Evolutionary conservation across 1,140 invertebrate genomes (phyloP).

Genomic region (Oryctes rhinoceros): DNA sequence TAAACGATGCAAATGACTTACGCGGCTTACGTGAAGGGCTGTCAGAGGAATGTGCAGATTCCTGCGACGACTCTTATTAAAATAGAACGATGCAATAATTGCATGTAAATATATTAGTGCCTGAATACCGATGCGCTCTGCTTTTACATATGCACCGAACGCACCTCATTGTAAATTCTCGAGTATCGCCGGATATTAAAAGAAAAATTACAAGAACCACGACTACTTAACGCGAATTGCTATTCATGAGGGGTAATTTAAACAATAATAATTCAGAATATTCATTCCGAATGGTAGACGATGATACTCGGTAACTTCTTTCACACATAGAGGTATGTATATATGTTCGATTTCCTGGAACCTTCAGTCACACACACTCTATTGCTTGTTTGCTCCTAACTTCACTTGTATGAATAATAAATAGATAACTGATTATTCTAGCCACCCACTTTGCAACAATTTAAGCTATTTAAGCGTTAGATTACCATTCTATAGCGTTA

Average conservation of each 20-base stretch:
- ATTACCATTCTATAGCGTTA: no score
- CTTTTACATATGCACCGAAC: slow-evolving; percentile 23
- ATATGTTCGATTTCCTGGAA: slow-evolving; percentile 35
- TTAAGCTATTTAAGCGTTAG: neutral
- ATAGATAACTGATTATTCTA: slow-evolving; percentile 29
- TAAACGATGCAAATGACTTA: neutral
- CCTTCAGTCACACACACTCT: slow-evolving; percentile 36
- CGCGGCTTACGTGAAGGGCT: neutral
- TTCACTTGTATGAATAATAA: slow-evolving; percentile 34
- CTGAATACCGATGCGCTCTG: slow-evolving; percentile 28
- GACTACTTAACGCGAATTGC: slow-evolving; percentile 35
- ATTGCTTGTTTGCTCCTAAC: slow-evolving; percentile 26
- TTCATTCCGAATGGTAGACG: slow-evolving; percentile 33
- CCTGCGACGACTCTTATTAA: neutral
- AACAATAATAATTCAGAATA: slow-evolving; percentile 39
- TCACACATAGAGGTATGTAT: slow-evolving; percentile 29
- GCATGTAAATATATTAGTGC: slow-evolving; percentile 27
- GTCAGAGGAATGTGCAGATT: slow-evolving; percentile 10
- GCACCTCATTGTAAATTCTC: slow-evolving; percentile 29
- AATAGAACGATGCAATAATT: slow-evolving; percentile 22
- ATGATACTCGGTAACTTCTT: slow-evolving; percentile 14
- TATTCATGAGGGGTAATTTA: slow-evolving; percentile 37
- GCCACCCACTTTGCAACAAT: slow-evolving; percentile 21
- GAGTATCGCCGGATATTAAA: slow-evolving; percentile 39
- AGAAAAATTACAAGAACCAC: slow-evolving; percentile 40